Conservation (phyloP, 2,888 invertebrate genomes). For the Carabus problematicus region DNA sequence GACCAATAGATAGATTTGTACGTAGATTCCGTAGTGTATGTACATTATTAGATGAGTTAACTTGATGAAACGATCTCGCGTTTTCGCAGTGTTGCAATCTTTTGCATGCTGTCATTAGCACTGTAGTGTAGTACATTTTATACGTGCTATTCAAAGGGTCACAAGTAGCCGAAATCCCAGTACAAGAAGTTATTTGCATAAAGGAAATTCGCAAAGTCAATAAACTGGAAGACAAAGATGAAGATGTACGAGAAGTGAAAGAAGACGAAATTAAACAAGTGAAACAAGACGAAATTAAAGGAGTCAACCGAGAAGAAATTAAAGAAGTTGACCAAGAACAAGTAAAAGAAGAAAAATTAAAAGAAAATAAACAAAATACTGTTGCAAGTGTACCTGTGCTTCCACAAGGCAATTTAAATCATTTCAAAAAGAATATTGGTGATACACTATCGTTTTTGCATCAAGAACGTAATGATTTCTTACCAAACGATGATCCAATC, state of each 20-base stretch:
- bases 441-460: slow-evolving; percentile 58
- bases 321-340: not conserved
- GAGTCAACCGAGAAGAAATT: not conserved
- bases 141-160: slow-evolving; percentile 40
- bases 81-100: slow-evolving; percentile 28
- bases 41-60: too few species aligned
- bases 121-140: slow-evolving; percentile 43
- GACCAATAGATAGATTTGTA: too few species aligned
- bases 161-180: slow-evolving; percentile 28
- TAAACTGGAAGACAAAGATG: not conserved
- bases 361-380: not conserved
- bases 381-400: not conserved
- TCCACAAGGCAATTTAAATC: slow-evolving; percentile 43
- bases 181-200: slow-evolving; percentile 12
- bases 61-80: slow-evolving; percentile 22
- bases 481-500: slow-evolving; percentile 57
- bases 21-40: too few species aligned
- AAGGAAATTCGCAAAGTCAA: slow-evolving; percentile 5
- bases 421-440: slow-evolving; percentile 55
- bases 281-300: not conserved
- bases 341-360: not conserved
- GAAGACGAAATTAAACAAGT: slow-evolving; percentile 4
- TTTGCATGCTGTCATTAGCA: slow-evolving; percentile 41
- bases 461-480: slow-evolving; percentile 58
- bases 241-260: not conserved